Base-by-base conservation (phyloP, 2,113 vertebrate species). In the Jaculus jaculus region DNA sequence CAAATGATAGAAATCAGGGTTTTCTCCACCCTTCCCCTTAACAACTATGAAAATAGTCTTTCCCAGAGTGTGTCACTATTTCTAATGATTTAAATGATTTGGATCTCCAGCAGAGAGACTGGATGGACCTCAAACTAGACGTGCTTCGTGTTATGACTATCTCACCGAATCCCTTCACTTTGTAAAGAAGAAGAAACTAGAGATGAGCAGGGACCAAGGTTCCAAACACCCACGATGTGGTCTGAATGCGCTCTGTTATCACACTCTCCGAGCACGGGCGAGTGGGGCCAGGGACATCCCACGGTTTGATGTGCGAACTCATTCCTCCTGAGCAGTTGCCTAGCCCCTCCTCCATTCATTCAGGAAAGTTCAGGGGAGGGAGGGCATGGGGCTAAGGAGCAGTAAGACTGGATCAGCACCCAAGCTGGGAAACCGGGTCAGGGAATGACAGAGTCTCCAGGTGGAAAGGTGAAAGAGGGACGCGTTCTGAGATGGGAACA, bases 231-330 rank as follows among this genome's bases (percentile, higher is more conserved):
- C n/a, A 34, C 47, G 6, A 21, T 39, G 11, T 20, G 32, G 61
- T 30, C 77, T 37, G 1, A 7, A n/a, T 5, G 5, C 8, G 7
- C 26, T 11, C 32, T 34, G 1, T 30, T 37, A 5, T 17, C 32
- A 15, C 10, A 9, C 10, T 32, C 16, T 16, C 0, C 34, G 15
- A 13, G 0, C 5, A 7, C 0, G 18, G n/a, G 9, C 30, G n/a
- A n/a, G n/a, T n/a, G 21, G 26, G 0, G 0, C 26, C 66, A 26
- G n/a, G n/a, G 34, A 68, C 37, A 11, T 37, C 26, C 30, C 8
- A 1, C 37, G 39, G n/a, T n/a, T 63, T 37, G 60, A 61, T 23
- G 20, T 28, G 21, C 21, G 13, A 65, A 79, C 34, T 28, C 74
- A 37, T 51, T 3, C 11, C 23, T 42, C 18, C 60, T 6, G 37